Conservation (phyloP, 2,797 vertebrate species). For the Artibeus lituratus region DNA sequence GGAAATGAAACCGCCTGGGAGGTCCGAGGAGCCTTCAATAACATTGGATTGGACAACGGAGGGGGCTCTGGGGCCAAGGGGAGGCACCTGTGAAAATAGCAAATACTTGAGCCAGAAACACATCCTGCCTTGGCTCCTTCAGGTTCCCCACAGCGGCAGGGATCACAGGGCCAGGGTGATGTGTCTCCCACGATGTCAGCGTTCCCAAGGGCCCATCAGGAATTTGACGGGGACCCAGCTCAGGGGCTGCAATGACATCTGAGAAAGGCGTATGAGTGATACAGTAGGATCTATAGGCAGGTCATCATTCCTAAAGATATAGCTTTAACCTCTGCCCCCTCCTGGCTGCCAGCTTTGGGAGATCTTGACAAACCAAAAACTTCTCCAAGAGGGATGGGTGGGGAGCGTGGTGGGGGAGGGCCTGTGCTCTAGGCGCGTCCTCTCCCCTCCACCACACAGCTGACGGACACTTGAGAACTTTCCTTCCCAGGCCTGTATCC, state of each 20-base stretch:
- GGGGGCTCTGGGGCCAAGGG: conserved; percentile 8
- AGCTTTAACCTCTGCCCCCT: conserved; percentile 33
- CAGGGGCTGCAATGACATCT: conserved; percentile 19
- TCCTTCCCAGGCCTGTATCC: conserved; percentile 69
- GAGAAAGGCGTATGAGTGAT: background rate
- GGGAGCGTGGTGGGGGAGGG: background rate
- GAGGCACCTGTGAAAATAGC: conserved; percentile 76
- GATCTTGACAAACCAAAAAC: conserved; percentile 14
- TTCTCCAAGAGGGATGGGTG: background rate
- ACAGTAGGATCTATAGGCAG: background rate
- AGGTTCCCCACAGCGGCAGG: conserved; percentile 49
- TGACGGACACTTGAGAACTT: conserved; percentile 33
- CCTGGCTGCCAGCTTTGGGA: background rate
- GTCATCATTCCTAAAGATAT: conserved; percentile 21
- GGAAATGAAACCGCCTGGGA: conserved; percentile 51
- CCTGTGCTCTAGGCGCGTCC: background rate
- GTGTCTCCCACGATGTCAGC: conserved; percentile 70
- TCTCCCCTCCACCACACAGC: background rate
- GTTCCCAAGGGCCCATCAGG: conserved; percentile 40
- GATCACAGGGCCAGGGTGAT: conserved; percentile 54
- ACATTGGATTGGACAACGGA: background rate
- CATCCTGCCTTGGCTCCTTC: conserved; percentile 56
- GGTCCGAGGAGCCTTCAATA: conserved; percentile 62
- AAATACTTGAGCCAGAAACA: conserved; percentile 53
- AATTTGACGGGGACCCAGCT: conserved; percentile 42